Base-by-base conservation (phyloP, 2,797 vertebrate genomes). In the Melopsittacus undulatus region DNA sequence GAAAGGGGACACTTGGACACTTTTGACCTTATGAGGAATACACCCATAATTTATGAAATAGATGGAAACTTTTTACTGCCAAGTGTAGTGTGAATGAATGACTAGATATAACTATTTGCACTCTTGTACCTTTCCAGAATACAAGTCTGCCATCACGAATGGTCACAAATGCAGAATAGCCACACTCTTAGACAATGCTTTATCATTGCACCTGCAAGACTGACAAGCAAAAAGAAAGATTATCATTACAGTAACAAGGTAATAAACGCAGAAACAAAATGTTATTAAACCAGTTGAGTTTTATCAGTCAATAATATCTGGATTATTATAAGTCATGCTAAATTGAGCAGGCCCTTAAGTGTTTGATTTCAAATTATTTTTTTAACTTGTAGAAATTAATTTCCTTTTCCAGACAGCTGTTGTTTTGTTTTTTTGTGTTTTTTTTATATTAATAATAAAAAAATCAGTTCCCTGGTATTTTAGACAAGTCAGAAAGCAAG, bases 31-130 rank as follows among this genome's bases (percentile, higher is more conserved):
- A 76, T 10, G 13, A n/a, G 69, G 52, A 91, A 76, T 5, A 91
- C 64, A 79, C 43, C 13, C 13, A 38, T 70, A 83, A 83, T 87
- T 91, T 87, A 85, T 81, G 29, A 93, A 92, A 87, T n/a, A 87
- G 45, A 67, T 81, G 29, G 57, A 96, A 95, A 87, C 59, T 68
- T 48, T 70, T 88, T 51, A 62, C 73, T 68, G 61, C 18, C 75
- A 87, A 89, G 13, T 9, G 38, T 77, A 83, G n/a, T 57, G 63
- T 51, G 68, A 94, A 78, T 59, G 78, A 91, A 85, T 56, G 10
- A 69, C 46, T 89, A 61, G 40, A 46, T 66, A 45, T 81, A 78
- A 22, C 26, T 24, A 34, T 77, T 91, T 90, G 8, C 30, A 72
- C 38, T 22, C 49, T 82, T 49, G 13, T 45, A 40, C 27, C 32